Conservation (phyloP, 1,140 invertebrate species). For the Varroa destructor region DNA sequence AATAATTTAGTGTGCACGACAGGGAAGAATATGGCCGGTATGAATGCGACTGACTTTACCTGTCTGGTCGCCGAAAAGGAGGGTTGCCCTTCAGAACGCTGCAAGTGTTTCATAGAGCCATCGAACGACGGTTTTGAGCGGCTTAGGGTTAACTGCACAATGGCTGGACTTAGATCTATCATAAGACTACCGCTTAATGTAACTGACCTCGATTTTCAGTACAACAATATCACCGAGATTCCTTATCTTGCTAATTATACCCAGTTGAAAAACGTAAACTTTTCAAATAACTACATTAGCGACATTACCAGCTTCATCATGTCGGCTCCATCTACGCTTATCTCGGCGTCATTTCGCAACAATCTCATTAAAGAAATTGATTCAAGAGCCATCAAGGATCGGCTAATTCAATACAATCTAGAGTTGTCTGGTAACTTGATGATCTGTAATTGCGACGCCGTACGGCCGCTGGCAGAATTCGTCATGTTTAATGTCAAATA, state of each 20-base stretch:
- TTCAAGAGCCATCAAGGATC: background rate
- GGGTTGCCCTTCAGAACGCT: background rate
- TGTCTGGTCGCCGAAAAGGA: background rate
- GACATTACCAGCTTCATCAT: background rate
- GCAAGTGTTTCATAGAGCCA: background rate
- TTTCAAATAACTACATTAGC: slow-evolving; percentile 1
- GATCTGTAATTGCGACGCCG: background rate
- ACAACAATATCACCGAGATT: background rate
- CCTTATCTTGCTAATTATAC: background rate
- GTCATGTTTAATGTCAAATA: background rate
- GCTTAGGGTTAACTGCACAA: background rate
- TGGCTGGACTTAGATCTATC: background rate
- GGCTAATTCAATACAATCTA: background rate
- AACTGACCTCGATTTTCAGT: background rate
- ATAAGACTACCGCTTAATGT: background rate
- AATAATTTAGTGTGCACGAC: background rate
- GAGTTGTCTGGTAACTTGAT: background rate
- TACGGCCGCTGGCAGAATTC: background rate
- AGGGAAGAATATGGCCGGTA: background rate
- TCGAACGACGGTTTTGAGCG: background rate
- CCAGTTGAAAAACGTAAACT: background rate
- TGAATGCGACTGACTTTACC: background rate
- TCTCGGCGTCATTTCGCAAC: background rate
- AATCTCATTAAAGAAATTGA: background rate
- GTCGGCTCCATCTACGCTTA: background rate